Conservation (phyloP, 2,888 invertebrate species). For the Conistra vaccinii region DNA sequence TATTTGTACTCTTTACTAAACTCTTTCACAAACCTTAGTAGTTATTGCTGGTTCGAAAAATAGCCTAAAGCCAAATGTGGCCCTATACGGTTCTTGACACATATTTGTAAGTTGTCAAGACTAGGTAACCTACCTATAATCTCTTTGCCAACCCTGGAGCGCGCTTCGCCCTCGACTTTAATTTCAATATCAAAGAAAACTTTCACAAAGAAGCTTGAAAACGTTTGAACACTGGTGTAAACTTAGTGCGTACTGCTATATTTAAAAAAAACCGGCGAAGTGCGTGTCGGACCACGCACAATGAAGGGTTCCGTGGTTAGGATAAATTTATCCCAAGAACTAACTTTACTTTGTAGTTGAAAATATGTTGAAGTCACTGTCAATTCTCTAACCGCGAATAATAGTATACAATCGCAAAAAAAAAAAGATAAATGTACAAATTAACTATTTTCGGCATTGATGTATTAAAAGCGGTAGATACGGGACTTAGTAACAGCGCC, state of each 20-base stretch:
- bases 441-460: no score
- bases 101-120: neutral
- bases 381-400: no score
- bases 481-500: no score
- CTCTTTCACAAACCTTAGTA: neutral
- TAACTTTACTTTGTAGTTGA: no score
- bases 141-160: neutral
- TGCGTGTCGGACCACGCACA: no score
- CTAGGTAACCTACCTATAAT: neutral
- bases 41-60: conserved; percentile 1
- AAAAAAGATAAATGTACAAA: no score
- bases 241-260: neutral
- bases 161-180: neutral
- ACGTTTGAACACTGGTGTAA: neutral
- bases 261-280: neutral
- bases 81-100: neutral
- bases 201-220: conserved; percentile 17
- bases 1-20: neutral
- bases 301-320: no score
- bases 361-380: no score
- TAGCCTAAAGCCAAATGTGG: neutral
- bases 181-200: conserved; percentile 3
- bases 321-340: no score
- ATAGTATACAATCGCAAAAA: no score
- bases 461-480: no score